These are phyloP conservation scores for Pholis gunnellus DNA, from an alignment of 2,113 vertebrate genomes.

Conservation along the genomic window DNA sequence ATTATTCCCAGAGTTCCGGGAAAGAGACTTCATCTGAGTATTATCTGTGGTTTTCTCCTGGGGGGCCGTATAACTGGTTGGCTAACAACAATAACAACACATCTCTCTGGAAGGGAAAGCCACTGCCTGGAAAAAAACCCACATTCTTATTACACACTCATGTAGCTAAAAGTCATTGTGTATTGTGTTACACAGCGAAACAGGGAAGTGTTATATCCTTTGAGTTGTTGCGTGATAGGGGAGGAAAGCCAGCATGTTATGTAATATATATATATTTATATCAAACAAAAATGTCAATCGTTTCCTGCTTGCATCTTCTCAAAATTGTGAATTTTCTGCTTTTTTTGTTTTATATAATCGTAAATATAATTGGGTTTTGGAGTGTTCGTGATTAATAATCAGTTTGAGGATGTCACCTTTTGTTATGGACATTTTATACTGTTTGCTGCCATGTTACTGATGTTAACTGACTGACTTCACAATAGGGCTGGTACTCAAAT, in stretches of 20 bases:
- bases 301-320: too few relatives aligned
- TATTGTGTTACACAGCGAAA: slow-evolving; percentile 30
- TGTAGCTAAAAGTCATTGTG: slow-evolving; percentile 37
- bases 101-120: slow-evolving; percentile 56
- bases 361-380: neutral
- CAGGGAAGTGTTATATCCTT: neutral
- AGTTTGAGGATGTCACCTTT: neutral
- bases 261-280: too few relatives aligned
- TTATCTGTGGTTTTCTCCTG: slow-evolving; percentile 70
- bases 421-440: neutral
- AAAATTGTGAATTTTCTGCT: neutral
- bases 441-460: neutral
- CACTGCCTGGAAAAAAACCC: slow-evolving; percentile 38
- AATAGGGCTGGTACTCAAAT: neutral
- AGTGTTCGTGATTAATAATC: neutral
- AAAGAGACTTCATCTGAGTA: slow-evolving; percentile 67
- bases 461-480: neutral
- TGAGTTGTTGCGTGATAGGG: neutral
- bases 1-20: slow-evolving; percentile 67
- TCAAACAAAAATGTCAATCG: neutral
- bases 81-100: slow-evolving; percentile 72
- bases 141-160: slow-evolving; percentile 42
- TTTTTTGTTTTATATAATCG: neutral
- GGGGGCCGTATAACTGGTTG: slow-evolving; percentile 61
- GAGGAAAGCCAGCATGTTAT: neutral